phyloP scores from a whole-genome alignment of 1,140 invertebrate species.

The Drosophila grimshawi region DNA sequence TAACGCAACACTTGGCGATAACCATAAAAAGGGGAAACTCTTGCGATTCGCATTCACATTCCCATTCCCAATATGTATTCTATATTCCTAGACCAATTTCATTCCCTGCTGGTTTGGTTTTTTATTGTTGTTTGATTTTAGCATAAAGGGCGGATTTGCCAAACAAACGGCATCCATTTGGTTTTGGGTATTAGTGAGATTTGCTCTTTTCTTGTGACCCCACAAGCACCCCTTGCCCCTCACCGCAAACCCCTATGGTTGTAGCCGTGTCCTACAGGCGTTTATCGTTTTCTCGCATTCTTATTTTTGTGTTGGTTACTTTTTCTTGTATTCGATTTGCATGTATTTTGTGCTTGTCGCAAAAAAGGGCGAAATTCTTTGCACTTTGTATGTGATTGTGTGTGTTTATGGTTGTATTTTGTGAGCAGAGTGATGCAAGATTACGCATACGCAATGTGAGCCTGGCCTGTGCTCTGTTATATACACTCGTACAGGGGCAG shows the following conservation, averaged over 20 bases:
- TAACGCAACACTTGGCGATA: conserved; percentile 63
- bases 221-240: not conserved
- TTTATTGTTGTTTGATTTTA: conserved; percentile 79
- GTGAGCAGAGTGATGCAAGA: conserved; percentile 57
- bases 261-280: conserved; percentile 50
- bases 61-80: not conserved
- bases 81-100: conserved; percentile 35
- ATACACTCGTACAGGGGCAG: conserved; percentile 19
- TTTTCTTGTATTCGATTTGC: conserved; percentile 63
- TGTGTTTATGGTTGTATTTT: conserved; percentile 44
- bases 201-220: conserved; percentile 41
- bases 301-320: conserved; percentile 9
- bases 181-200: conserved; percentile 71
- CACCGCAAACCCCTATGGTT: conserved; percentile 7
- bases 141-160: conserved; percentile 74
- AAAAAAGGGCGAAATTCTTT: conserved; percentile 52
- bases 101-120: conserved; percentile 46
- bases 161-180: conserved; percentile 72
- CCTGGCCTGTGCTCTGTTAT: conserved; percentile 15
- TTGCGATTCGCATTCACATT: conserved; percentile 21
- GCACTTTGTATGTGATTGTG: conserved; percentile 39
- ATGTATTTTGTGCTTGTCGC: conserved; percentile 59
- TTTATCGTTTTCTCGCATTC: conserved; percentile 64
- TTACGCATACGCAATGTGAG: conserved; percentile 78
- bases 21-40: conserved; percentile 61